Evolutionary conservation across 1,140 invertebrate species (phyloP).

Genomic region (Chionoecetes opilio): DNA sequence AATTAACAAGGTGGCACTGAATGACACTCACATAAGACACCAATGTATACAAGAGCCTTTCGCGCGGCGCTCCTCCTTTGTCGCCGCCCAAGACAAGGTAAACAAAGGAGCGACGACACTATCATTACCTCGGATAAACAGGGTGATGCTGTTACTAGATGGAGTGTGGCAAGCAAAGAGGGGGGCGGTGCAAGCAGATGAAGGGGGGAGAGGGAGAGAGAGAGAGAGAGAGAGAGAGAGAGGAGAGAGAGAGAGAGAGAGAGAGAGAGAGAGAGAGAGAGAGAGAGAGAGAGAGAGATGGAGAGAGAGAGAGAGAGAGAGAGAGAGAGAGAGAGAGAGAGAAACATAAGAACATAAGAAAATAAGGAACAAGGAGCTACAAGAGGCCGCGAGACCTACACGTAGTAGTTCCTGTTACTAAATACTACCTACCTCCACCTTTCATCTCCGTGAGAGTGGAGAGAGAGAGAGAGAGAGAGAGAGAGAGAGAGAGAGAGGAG

Average conservation of each 20-base stretch:
- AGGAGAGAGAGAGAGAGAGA: background rate
- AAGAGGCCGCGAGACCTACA: too few species aligned
- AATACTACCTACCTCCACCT: too few species aligned
- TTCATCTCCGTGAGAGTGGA: too few species aligned
- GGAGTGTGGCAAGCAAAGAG: background rate
- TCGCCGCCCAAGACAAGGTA: background rate
- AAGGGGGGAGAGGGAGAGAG: background rate
- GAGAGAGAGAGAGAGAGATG: background rate
- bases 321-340: background rate
- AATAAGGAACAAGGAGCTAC: too few species aligned
- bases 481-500: too few species aligned
- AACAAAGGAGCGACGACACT: background rate
- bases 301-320: background rate
- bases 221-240: background rate
- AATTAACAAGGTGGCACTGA: background rate
- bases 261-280: background rate
- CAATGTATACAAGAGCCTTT: background rate
- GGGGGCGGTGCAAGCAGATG: background rate
- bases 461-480: too few species aligned
- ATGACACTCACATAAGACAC: background rate
- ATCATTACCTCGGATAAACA: background rate
- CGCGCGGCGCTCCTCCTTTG: background rate
- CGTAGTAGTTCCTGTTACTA: too few species aligned
- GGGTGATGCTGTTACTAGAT: background rate
- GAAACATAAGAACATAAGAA: too few species aligned